Evolutionary conservation across 1,140 invertebrate species (phyloP).

Genomic region (Lepidotrigona ventralis): DNA sequence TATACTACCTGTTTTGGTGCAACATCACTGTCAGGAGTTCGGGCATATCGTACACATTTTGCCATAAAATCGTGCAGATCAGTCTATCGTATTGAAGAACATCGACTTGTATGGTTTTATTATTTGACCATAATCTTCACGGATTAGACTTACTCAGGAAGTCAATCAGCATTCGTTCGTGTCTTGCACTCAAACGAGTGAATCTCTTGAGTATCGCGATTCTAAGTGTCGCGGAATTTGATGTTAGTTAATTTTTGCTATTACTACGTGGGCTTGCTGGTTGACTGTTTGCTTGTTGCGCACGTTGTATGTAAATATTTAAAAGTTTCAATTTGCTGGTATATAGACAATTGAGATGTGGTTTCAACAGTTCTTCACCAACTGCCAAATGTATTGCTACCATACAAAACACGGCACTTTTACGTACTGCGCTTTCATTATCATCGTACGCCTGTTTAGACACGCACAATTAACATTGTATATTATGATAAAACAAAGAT

Average conservation of each 20-base stretch:
- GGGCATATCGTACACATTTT: conserved; percentile 26
- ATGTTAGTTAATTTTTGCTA: conserved; percentile 75
- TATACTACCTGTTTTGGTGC: conserved; percentile 15
- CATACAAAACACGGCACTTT: conserved; percentile 97
- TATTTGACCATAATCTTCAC: conserved; percentile 28
- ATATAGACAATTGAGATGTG: conserved; percentile 88
- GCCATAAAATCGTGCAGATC: conserved; percentile 38
- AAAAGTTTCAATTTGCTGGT: conserved; percentile 91
- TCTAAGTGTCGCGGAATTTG: conserved; percentile 70
- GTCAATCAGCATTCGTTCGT: conserved; percentile 71
- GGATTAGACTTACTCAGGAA: conserved; percentile 74
- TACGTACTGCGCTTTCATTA: conserved; percentile 92
- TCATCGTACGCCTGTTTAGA: conserved; percentile 89
- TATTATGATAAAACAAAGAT: neutral
- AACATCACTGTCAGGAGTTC: conserved; percentile 47
- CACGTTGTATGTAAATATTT: conserved; percentile 87
- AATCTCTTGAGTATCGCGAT: conserved; percentile 75
- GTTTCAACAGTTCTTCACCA: conserved; percentile 90
- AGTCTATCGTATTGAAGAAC: conserved; percentile 48
- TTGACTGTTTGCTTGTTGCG: conserved; percentile 78
- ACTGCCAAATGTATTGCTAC: conserved; percentile 93
- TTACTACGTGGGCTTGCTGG: conserved; percentile 75
- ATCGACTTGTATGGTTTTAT: conserved; percentile 12
- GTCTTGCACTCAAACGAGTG: conserved; percentile 69
- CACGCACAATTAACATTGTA: neutral